Evolutionary conservation across 2,113 vertebrate genomes (phyloP).

Genomic region (Chionis minor): DNA sequence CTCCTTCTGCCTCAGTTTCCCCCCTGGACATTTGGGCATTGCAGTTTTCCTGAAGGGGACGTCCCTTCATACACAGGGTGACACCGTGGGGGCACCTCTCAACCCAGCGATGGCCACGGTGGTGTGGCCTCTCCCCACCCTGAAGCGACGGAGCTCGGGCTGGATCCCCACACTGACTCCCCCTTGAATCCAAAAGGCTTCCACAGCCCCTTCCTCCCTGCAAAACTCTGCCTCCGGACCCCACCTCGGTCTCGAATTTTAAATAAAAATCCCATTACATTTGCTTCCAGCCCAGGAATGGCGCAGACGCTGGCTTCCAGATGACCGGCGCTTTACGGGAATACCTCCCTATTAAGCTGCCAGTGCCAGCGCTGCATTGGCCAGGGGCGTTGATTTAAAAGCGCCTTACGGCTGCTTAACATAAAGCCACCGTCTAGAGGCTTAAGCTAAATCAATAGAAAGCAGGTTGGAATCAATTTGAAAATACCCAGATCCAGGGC

Average conservation of each 20-base stretch:
- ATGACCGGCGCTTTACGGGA: background rate
- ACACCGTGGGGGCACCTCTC: background rate
- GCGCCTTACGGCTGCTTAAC: background rate
- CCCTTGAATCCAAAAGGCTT: background rate
- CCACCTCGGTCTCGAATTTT: background rate
- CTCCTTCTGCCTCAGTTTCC: background rate
- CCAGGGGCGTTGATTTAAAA: background rate
- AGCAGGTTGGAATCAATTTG: background rate
- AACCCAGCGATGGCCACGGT: fast-evolving
- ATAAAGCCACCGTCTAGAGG: background rate
- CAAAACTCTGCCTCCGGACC: background rate
- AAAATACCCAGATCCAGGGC: background rate
- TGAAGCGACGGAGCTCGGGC: background rate
- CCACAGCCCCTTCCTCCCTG: background rate
- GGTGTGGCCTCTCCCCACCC: background rate
- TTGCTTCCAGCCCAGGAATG: background rate
- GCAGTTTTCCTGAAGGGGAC: background rate
- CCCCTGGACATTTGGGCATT: background rate
- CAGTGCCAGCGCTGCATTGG: background rate
- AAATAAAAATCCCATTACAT: background rate
- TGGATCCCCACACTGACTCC: background rate
- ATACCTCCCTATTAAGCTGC: background rate
- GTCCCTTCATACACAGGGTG: too few relatives aligned
- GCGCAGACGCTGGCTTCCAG: background rate
- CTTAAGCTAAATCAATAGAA: background rate